Evolutionary conservation across 2,888 invertebrate species (phyloP), one percentile per base, ranked within the genome.

Genomic region (Meganola albula): DNA sequence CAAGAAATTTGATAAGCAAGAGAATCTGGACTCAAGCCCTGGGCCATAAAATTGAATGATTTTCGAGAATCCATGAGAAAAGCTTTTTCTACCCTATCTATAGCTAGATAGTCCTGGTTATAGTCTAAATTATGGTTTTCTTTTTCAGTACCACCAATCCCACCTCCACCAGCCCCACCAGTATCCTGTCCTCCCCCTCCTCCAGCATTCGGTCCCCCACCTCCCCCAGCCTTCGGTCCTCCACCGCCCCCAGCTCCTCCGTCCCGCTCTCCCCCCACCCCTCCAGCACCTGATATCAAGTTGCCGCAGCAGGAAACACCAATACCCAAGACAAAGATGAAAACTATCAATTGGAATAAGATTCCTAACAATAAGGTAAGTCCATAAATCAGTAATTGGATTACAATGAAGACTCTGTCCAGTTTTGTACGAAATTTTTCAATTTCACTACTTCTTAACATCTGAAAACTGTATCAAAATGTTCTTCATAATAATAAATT

Each of bases 301-400:
- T 84, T 96, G 58, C 96, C 96, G 8, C 96, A 96, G 61, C 96
- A 96, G 68, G 94, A 95, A 61, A 97, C 94, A 1, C 98, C 98
- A 0, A 91, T 92, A 37, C 98, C 98, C n/a, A 95, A 94, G 74
- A 91, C 94, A 13, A 98, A 97, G 77, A 97, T 98, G 97, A 97
- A 97, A 83, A 96, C 97, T 0, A 93, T 98, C 45, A 98, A 98
- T 67, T 99, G 98, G 98, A 95, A 96, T 69, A 98, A 98, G 77
- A 96, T 98, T 58, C 96, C 98, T 20, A 93, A 92, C 63, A 93
- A 92, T 66, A 96, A 95, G 86, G 93, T 93, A 22, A 72, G 69
- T 60, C n/a, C n/a, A n/a, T n/a, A n/a, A 4, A 5, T 13, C n/a
- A 21, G 16, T 31, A 11, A 18, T 25, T n/a, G n/a, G n/a, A n/a